Evolutionary conservation across 2,113 vertebrate species (phyloP), one percentile per base, ranked within the genome.

Genomic region (Microcebus griseorufus): DNA sequence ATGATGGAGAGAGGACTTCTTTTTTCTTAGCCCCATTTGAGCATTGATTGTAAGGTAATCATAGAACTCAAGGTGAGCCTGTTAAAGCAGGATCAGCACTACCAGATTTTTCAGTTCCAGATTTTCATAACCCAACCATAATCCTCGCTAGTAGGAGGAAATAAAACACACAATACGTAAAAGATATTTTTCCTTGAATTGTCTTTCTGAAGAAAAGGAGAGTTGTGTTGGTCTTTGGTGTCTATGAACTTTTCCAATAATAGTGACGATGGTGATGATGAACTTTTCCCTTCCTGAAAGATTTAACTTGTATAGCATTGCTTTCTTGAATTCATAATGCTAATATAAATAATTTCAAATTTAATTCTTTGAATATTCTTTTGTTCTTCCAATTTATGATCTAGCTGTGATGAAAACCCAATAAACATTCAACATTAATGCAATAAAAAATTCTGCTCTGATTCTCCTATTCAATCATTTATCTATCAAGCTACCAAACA

Each of bases 41-140:
- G 82, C 96, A 96, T 95, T 96, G 92, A 70, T 94, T 97, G 88
- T 94, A 27, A 69, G 95, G 73, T 95, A 95, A 96, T 98, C 98
- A 94, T 60, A 93, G 96, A 90, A 95, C 97, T 97, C 25, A 0
- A 53, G 97, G 96, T 95, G 80, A 94, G 84, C 85, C 94, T 67
- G 87, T 97, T 93, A 93, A 96, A 95, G n/a, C 73, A 94, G 88
- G 93, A 93, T 97, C 80, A 55, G 12, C 14, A 89, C 20, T 75
- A 79, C 3, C 3, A 91, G 11, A 78, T 83, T 90, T 92, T 90
- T 34, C 70, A 9, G 29, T 92, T 95, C 27, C 25, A 80, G 34
- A 72, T 73, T 93, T 93, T 72, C 86, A 79, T 69, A 93, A 87
- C 9, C 79, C 39, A 78, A 83, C 13, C 34, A 87, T 55, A 76